Evolutionary conservation across 2,797 vertebrate species (phyloP).

Genomic region (Cetoscarus ocellatus): DNA sequence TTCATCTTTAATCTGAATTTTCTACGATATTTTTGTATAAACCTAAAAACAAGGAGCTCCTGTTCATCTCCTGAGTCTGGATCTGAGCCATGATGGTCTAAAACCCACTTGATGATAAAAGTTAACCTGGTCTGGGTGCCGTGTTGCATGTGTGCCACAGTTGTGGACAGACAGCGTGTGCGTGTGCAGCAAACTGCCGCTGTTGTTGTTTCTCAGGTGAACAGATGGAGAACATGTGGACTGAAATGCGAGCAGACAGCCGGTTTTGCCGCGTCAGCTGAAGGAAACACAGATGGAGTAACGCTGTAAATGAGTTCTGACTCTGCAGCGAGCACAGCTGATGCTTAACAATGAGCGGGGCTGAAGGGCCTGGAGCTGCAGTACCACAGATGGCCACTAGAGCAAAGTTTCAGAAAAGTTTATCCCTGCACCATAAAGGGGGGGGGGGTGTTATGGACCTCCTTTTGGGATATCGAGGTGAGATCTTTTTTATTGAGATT

Average conservation of each 20-base stretch:
- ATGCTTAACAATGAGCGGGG: background rate
- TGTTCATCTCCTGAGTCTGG: too few species aligned
- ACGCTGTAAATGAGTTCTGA: slow-evolving; percentile 11
- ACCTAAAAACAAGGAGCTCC: too few species aligned
- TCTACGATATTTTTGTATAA: too few species aligned
- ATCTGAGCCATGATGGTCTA: too few species aligned
- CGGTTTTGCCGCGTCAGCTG: slow-evolving; percentile 20
- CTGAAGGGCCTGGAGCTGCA: background rate
- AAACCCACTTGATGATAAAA: background rate
- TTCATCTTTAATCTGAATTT: too few species aligned
- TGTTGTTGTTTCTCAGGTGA: slow-evolving; percentile 28
- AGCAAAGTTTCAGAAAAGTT: too few species aligned
- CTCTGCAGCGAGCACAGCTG: slow-evolving; percentile 15
- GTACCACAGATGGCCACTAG: background rate
- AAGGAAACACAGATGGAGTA: slow-evolving; percentile 33
- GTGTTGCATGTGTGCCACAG: slow-evolving; percentile 3
- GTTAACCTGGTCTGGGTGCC: too few species aligned
- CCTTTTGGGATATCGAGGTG: too few species aligned
- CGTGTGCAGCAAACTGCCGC: background rate
- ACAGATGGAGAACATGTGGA: slow-evolving; percentile 53
- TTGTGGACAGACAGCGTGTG: slow-evolving; percentile 10
- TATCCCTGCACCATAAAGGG: too few species aligned
- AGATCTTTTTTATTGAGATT: too few species aligned
- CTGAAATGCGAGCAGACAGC: slow-evolving; percentile 28
- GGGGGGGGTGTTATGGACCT: too few species aligned